Evolutionary conservation across 64 coral and sea anemone genomes (phyloP).

Genomic region (Dendronephthya gigantea): DNA sequence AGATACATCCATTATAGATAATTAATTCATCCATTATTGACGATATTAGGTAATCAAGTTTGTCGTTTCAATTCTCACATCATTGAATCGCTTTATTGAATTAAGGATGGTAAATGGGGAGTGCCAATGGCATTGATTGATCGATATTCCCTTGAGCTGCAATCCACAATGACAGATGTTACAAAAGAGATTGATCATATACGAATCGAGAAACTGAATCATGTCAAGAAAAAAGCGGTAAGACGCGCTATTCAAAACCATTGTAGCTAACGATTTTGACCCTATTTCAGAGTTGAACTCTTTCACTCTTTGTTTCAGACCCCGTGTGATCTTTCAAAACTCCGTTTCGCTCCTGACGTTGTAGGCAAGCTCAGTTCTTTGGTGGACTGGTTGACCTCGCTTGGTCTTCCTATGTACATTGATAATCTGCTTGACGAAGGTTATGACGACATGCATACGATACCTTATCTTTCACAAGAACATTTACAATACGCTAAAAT

Average conservation of each 20-base stretch:
- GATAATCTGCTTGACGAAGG: conserved; percentile 57
- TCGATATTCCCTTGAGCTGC: conserved; percentile 75
- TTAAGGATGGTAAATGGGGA: conserved; percentile 67
- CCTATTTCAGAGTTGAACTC: background rate
- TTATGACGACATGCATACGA: conserved; percentile 68
- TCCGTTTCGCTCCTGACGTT: conserved; percentile 38
- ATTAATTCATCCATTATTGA: no score
- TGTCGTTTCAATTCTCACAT: background rate
- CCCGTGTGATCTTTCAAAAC: conserved; percentile 42
- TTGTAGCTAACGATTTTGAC: no score
- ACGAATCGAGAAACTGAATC: conserved; percentile 49
- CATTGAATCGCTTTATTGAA: background rate
- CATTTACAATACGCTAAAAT: conserved; percentile 72
- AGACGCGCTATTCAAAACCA: background rate
- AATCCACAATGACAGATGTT: conserved; percentile 51
- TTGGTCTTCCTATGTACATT: conserved; percentile 82
- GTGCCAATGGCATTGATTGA: conserved; percentile 71
- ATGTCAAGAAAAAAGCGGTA: background rate
- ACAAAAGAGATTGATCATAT: conserved; percentile 65
- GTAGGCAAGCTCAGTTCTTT: conserved; percentile 51
- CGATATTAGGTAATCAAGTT: background rate
- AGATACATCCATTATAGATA: no score
- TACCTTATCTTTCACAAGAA: conserved; percentile 65
- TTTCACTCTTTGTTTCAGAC: conserved; percentile 20
- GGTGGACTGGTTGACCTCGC: conserved; percentile 63